Evolutionary conservation across 2,888 invertebrate species (phyloP).

Genomic region (Pegoplata infirma): DNA sequence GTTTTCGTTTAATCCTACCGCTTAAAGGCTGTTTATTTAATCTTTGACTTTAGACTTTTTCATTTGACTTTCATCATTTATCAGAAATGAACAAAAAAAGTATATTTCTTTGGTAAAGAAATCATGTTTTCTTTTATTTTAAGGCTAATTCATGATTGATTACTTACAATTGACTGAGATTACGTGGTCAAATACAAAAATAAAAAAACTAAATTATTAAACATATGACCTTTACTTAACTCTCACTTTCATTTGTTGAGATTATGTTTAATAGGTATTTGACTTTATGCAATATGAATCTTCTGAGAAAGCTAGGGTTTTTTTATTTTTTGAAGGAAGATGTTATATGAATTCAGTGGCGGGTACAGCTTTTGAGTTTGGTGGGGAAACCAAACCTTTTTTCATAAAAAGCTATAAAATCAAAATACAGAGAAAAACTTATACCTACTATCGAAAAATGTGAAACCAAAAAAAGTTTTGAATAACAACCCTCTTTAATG

Average conservation of each 20-base stretch:
- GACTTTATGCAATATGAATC: background rate
- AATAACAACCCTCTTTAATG: too few relatives aligned
- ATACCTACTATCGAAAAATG: too few relatives aligned
- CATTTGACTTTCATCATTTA: conserved; percentile 42
- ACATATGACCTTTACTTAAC: conserved; percentile 14
- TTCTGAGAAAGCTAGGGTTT: background rate
- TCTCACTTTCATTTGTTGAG: conserved; percentile 4
- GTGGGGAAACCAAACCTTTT: too few relatives aligned
- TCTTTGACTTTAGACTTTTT: conserved; percentile 52
- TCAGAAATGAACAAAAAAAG: conserved; percentile 7
- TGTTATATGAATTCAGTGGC: background rate
- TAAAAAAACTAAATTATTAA: conserved; percentile 13
- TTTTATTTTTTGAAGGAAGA: background rate
- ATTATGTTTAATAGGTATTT: conserved; percentile 4
- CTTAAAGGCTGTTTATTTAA: conserved; percentile 53
- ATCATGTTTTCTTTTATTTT: conserved; percentile 23
- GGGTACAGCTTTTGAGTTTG: too few relatives aligned
- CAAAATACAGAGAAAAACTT: too few relatives aligned
- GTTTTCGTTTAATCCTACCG: conserved; percentile 47
- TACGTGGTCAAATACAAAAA: conserved; percentile 3
- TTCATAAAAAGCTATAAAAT: too few relatives aligned
- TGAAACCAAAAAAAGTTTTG: too few relatives aligned
- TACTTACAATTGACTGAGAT: conserved; percentile 21
- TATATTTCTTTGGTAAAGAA: background rate
- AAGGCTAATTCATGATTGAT: conserved; percentile 49